Percentiles rank a stretch among this genome's conserved stretches.
These are phyloP conservation scores for Apamea monoglypha DNA, from an alignment of 2,888 invertebrate genomes.

Conservation along the genomic window DNA sequence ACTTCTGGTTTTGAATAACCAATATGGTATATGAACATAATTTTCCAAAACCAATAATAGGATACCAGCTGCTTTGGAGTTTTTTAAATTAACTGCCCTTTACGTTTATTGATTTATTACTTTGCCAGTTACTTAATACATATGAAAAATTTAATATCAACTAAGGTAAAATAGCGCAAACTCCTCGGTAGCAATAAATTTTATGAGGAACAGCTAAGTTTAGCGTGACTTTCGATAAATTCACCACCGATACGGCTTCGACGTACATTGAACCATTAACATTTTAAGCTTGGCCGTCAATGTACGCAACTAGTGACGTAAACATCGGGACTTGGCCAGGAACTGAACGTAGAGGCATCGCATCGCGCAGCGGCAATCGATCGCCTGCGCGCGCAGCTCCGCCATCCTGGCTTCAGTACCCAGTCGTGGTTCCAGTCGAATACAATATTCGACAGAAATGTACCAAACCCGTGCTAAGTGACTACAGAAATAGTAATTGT, in stretches of 20 bases:
- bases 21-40: background rate
- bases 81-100: background rate
- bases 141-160: constrained; percentile 18
- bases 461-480: constrained; percentile 86
- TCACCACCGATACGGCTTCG: constrained; percentile 57
- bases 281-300: constrained; percentile 80
- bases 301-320: constrained; percentile 89
- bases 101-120: constrained; percentile 37
- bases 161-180: constrained; percentile 44
- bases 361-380: constrained; percentile 88
- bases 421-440: constrained; percentile 81
- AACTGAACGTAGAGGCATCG: constrained; percentile 79
- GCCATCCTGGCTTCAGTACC: constrained; percentile 82
- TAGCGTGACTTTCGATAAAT: constrained; percentile 50
- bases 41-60: background rate
- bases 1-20: background rate
- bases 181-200: constrained; percentile 43
- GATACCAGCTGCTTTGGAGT: background rate
- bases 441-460: constrained; percentile 87
- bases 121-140: constrained; percentile 12
- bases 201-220: constrained; percentile 32
- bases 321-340: constrained; percentile 83
- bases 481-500: constrained; percentile 74
- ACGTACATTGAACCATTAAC: constrained; percentile 76
- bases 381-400: constrained; percentile 88